Conservation (phyloP, 1,140 invertebrate genomes). For the Drosophila athabasca region DNA sequence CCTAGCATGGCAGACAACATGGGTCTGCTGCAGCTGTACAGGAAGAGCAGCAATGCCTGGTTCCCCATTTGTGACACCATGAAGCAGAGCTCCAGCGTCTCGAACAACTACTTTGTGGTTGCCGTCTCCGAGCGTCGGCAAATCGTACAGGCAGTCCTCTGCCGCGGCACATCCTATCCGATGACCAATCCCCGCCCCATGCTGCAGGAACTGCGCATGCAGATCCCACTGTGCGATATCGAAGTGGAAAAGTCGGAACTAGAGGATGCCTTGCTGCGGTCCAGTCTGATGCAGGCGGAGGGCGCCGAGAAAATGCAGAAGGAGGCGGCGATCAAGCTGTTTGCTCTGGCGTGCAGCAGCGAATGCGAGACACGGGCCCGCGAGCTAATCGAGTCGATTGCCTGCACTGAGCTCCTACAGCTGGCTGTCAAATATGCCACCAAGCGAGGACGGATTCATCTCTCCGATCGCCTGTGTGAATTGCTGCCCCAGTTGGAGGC, state of each 20-base stretch:
- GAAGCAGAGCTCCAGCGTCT: slow-evolving; percentile 87
- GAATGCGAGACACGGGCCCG: slow-evolving; percentile 93
- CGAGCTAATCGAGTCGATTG: slow-evolving; percentile 93
- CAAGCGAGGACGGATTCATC: slow-evolving; percentile 88
- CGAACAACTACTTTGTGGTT: slow-evolving; percentile 93
- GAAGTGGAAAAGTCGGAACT: slow-evolving; percentile 88
- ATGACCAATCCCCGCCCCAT: slow-evolving; percentile 93
- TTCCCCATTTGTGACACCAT: slow-evolving; percentile 90
- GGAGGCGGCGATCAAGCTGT: slow-evolving; percentile 93
- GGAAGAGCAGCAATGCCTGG: slow-evolving; percentile 88
- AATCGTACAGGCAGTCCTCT: slow-evolving; percentile 91
- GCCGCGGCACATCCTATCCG: slow-evolving; percentile 94
- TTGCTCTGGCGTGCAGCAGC: slow-evolving; percentile 91
- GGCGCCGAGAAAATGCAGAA: slow-evolving; percentile 85
- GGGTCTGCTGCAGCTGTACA: slow-evolving; percentile 88
- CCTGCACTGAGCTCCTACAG: slow-evolving; percentile 90
- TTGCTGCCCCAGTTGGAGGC: slow-evolving; percentile 79
- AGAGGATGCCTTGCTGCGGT: slow-evolving; percentile 85
- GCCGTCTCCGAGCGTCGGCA: slow-evolving; percentile 90
- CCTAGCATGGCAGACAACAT: slow-evolving; percentile 88
- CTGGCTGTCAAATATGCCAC: slow-evolving; percentile 94
- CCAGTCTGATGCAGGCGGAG: slow-evolving; percentile 86
- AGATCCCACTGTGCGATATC: slow-evolving; percentile 92
- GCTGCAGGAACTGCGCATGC: slow-evolving; percentile 88
- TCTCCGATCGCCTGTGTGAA: slow-evolving; percentile 89